Evolutionary conservation across 2,113 vertebrate genomes (phyloP).

Genomic region (Actinemys pallida): DNA sequence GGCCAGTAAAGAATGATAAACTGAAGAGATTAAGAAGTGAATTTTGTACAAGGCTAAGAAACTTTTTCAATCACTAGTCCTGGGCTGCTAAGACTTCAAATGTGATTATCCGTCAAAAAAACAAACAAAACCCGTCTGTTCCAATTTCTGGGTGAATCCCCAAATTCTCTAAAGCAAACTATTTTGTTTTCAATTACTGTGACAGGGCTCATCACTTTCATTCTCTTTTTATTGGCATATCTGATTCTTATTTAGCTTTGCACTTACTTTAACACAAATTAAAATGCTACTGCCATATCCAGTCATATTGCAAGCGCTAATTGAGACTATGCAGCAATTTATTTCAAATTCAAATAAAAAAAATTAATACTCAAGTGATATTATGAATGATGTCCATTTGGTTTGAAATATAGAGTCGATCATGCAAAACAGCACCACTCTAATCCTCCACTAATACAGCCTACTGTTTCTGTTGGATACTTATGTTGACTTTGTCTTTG

Average conservation of each 20-base stretch:
- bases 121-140: background rate
- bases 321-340: background rate
- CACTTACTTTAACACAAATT: background rate
- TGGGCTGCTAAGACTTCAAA: constrained; percentile 11
- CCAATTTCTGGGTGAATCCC: background rate
- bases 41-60: background rate
- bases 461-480: background rate
- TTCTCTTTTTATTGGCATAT: background rate
- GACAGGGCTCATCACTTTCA: background rate
- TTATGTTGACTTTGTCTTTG: background rate
- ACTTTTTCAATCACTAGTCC: background rate
- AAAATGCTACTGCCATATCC: background rate
- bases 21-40: background rate
- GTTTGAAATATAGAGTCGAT: background rate
- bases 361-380: background rate
- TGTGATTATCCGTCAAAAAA: background rate
- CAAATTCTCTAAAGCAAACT: background rate
- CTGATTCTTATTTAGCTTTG: background rate
- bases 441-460: background rate
- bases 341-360: background rate
- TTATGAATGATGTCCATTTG: background rate
- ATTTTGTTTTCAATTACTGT: background rate
- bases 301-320: background rate
- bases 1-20: background rate
- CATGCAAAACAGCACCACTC: background rate